Evolutionary conservation across 1,140 invertebrate genomes (phyloP).

Genomic region (Galleria mellonella): DNA sequence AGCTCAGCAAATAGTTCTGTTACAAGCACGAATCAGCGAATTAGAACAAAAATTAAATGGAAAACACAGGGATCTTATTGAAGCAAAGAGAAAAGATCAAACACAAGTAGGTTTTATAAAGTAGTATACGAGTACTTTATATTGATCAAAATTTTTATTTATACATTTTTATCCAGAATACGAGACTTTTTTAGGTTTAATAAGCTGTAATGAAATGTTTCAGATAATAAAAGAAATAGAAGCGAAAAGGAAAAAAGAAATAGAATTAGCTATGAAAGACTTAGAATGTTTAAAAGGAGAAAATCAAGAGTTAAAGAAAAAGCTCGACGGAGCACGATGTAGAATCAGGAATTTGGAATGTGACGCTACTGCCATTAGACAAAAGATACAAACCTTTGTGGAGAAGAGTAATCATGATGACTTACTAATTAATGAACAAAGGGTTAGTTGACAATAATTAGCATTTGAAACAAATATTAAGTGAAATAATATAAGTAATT

Average conservation of each 20-base stretch:
- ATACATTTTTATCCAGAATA: too few relatives aligned
- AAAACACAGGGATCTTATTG: slow-evolving; percentile 49
- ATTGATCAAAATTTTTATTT: too few relatives aligned
- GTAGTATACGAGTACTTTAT: too few relatives aligned
- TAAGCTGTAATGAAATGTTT: slow-evolving; percentile 6
- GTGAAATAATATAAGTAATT: too few relatives aligned
- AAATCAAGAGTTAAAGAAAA: slow-evolving; percentile 73
- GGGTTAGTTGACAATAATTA: slow-evolving; percentile 37
- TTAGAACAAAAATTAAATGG: slow-evolving; percentile 76
- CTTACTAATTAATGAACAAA: slow-evolving; percentile 73
- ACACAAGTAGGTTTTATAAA: slow-evolving; percentile 27
- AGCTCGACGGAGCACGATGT: slow-evolving; percentile 74
- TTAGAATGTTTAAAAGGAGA: slow-evolving; percentile 62
- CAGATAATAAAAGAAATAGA: slow-evolving; percentile 74
- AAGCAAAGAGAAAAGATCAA: slow-evolving; percentile 48
- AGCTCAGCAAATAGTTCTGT: slow-evolving; percentile 80
- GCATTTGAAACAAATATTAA: too few relatives aligned
- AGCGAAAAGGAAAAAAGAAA: slow-evolving; percentile 71
- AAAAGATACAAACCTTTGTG: slow-evolving; percentile 69
- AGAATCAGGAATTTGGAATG: slow-evolving; percentile 76
- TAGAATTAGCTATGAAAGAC: slow-evolving; percentile 71
- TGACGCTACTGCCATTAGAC: slow-evolving; percentile 63
- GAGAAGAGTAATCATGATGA: slow-evolving; percentile 76
- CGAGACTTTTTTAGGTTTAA: not conserved
- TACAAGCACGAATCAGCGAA: slow-evolving; percentile 79